Evolutionary conservation across 2,797 vertebrate genomes (phyloP).

Genomic region (Falco concolor): DNA sequence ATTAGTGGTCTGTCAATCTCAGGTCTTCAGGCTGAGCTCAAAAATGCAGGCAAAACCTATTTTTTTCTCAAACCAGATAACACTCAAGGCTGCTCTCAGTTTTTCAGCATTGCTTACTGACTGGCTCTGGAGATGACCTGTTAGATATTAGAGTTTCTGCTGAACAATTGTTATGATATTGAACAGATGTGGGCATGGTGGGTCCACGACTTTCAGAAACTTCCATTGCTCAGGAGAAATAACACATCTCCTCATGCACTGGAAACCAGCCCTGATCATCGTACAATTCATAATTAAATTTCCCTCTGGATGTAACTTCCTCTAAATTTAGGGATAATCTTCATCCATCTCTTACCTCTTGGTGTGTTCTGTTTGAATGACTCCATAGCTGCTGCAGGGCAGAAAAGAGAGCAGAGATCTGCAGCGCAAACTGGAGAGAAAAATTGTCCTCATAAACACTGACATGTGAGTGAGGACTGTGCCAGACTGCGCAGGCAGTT

Average conservation of each 20-base stretch:
- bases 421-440: neutral
- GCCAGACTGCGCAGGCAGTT: neutral
- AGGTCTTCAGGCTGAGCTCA: neutral
- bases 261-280: neutral
- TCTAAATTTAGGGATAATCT: neutral
- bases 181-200: neutral
- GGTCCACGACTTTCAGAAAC: neutral
- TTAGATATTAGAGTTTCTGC: neutral
- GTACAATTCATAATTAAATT: neutral
- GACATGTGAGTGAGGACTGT: neutral
- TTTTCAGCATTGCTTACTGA: neutral
- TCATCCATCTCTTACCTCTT: neutral
- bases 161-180: accelerated
- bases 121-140: neutral
- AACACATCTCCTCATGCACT: neutral
- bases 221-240: neutral
- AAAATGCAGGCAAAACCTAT: neutral
- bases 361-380: neutral
- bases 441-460: neutral
- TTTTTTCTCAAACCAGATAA: neutral
- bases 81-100: neutral
- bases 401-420: neutral
- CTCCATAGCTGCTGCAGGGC: neutral
- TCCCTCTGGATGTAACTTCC: neutral
- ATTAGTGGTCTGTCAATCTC: neutral